Evolutionary conservation across 1,140 invertebrate species (phyloP), one percentile per base, ranked within the genome.

Genomic region (Magallana gigas): DNA sequence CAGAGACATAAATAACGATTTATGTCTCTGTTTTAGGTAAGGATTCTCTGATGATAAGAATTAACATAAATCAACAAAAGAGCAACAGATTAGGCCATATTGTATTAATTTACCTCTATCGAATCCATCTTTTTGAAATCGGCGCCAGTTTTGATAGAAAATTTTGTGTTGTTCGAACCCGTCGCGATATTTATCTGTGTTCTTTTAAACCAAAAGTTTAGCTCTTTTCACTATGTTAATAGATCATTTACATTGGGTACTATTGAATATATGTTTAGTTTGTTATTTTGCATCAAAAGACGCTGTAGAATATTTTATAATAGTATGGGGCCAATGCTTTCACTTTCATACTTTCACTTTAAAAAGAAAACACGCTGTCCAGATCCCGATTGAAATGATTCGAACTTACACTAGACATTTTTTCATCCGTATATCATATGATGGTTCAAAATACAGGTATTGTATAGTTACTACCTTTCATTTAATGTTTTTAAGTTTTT

Each of bases 371-470:
- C 68, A 36, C 23, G 36, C 36, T 48, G 11, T 23, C 23, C 23
- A 23, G 23, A 11, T 76, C 18, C 36, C 36, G 36, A 48, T 12
- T 76, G 68, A 23, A 29, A 76, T 76, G 68, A 76, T 76, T 29
- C 48, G 68, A 76, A 29, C 11, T 0, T 18, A 29, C 8, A 12
- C 23, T 11, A 9, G 68, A 29, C 68, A 29, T 29, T 76, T 29
- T 76, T 76, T 76, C 23, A 76, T 76, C 36, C 68, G 68, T 29
- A 9, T 76, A 29, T 76, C 68, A 9, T 76, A 76, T 76, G 68
- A 76, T 36, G 68, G 68, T 29, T 29, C 68, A 76, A 29, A 76
- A 76, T 76, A 76, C 68, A 76, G 68, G 68, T 76, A 36, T 48
- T 48, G 2, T 48, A 48, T 48, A 48, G 36, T 48, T 5, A 48